Evolutionary conservation across 1,140 invertebrate species (phyloP).

Genomic region (Mya arenaria): DNA sequence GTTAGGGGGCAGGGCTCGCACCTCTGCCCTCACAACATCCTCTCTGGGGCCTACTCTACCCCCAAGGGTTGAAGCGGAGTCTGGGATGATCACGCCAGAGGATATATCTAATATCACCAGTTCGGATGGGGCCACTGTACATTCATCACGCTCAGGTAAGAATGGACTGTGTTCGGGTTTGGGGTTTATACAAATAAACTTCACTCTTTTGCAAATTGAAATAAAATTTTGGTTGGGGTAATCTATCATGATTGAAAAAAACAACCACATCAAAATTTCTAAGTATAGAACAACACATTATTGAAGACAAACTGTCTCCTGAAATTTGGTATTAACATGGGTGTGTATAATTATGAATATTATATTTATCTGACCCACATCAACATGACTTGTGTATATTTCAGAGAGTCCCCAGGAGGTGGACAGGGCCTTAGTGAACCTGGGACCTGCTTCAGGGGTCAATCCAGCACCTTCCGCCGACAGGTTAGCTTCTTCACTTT

Average conservation of each 20-base stretch:
- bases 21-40: too few relatives aligned
- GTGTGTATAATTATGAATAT: not conserved
- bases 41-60: too few relatives aligned
- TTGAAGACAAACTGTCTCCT: too few relatives aligned
- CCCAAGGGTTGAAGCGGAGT: conserved; percentile 22
- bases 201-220: not conserved
- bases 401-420: conserved; percentile 39
- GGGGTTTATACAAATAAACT: too few relatives aligned
- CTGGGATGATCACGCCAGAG: conserved; percentile 69
- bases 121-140: conserved; percentile 70
- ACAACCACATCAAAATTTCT: too few relatives aligned
- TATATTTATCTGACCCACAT: not conserved
- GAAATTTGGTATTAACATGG: not conserved
- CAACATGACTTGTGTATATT: not conserved
- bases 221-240: too few relatives aligned
- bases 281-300: too few relatives aligned
- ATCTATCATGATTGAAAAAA: too few relatives aligned
- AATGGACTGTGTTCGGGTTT: not conserved
- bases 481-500: too few relatives aligned
- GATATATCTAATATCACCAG: conserved; percentile 68
- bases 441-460: conserved; percentile 24
- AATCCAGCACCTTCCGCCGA: conserved; percentile 14
- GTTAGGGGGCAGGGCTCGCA: too few relatives aligned
- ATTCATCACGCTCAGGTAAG: conserved; percentile 65
- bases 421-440: too few relatives aligned